A percentile compares a stretch with the other conserved stretches of the same genome.
Conservation (phyloP, 2,797 vertebrate genomes). For the Malurus splendens region DNA sequence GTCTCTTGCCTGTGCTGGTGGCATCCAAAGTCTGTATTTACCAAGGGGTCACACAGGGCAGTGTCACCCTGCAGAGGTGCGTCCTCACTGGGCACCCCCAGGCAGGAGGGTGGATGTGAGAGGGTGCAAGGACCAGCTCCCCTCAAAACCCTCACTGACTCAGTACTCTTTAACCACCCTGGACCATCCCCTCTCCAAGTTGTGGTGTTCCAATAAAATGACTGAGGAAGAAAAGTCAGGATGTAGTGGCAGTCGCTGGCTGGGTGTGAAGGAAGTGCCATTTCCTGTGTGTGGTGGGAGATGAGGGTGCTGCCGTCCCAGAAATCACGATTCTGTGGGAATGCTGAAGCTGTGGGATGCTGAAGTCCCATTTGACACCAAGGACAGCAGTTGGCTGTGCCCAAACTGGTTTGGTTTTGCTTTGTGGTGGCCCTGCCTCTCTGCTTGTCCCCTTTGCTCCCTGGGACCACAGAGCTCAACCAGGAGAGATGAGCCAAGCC, state of each 20-base stretch:
- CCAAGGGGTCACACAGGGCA: no score
- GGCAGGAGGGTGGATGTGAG: not conserved
- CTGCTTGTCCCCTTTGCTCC: not conserved
- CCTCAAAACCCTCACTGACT: not conserved
- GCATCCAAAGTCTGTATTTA: not conserved
- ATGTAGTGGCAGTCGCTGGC: not conserved
- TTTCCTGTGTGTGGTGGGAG: accelerated
- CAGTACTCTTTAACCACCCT: not conserved
- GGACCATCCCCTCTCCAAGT: not conserved
- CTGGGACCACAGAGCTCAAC: not conserved
- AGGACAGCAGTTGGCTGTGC: not conserved
- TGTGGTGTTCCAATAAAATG: accelerated
- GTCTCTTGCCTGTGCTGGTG: accelerated
- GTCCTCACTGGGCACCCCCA: not conserved
- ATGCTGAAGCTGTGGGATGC: not conserved
- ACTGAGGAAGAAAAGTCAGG: not conserved
- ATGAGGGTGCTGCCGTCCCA: not conserved
- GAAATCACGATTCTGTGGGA: accelerated
- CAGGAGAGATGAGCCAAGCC: not conserved
- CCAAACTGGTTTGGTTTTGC: not conserved
- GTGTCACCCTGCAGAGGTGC: not conserved
- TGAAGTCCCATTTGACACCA: accelerated
- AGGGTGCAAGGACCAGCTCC: not conserved
- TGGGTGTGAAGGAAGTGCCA: not conserved
- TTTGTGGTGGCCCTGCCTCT: not conserved